These are phyloP conservation scores for Sphaerophoria taeniata DNA, from an alignment of 2,888 invertebrate species.

Conservation along the genomic window DNA sequence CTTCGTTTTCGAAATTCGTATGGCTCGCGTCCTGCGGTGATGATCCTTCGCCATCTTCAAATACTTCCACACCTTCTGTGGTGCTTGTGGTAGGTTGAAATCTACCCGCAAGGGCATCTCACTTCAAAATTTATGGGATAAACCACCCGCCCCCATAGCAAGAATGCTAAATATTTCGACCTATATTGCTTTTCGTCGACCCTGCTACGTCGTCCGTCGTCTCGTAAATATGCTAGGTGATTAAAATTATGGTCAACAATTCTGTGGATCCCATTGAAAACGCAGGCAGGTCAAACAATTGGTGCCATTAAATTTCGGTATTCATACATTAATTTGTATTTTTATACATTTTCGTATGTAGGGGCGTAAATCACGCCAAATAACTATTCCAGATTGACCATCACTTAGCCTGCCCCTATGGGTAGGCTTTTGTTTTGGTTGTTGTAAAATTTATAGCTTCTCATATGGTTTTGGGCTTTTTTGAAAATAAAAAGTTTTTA, in stretches of 20 bases:
- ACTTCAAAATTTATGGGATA: constrained; percentile 31
- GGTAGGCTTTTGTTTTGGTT: constrained; percentile 42
- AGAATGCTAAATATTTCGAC: constrained; percentile 21
- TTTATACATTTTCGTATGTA: constrained; percentile 10
- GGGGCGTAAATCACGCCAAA: constrained; percentile 50
- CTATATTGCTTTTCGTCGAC: constrained; percentile 9
- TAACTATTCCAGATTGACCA: constrained; percentile 15
- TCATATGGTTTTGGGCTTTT: constrained; percentile 31
- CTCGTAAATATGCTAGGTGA: neutral
- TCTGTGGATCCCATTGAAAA: constrained; percentile 2
- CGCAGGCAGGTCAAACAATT: constrained; percentile 24
- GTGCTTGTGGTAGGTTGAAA: neutral
- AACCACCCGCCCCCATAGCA: constrained; percentile 7
- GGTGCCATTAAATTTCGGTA: constrained; percentile 30
- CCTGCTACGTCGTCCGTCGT: no score
- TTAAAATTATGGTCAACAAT: constrained; percentile 11
- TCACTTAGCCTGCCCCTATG: neutral
- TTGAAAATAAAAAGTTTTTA: constrained; percentile 27
- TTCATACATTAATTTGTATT: constrained; percentile 46
- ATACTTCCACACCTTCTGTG: constrained; percentile 17
- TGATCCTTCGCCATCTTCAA: constrained; percentile 8
- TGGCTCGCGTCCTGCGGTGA: neutral
- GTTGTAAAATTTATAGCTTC: constrained; percentile 63
- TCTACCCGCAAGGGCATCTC: neutral
- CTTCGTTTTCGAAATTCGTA: constrained; percentile 4